phyloP scores from a whole-genome alignment of 2,113 vertebrate species.

The Nerophis ophidion region DNA sequence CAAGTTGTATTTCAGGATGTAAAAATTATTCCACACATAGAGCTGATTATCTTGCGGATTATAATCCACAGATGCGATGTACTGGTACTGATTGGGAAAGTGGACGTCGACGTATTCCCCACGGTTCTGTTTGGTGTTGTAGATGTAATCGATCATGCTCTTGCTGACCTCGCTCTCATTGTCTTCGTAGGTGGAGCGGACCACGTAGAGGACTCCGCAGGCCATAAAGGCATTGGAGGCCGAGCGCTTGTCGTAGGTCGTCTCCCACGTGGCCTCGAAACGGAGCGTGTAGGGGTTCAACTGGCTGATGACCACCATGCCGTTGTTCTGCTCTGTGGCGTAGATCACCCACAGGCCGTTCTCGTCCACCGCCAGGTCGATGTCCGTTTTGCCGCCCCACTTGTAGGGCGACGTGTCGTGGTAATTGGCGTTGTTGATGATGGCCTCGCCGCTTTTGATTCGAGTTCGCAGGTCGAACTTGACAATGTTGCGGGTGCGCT shows the following conservation, averaged over 20 bases:
- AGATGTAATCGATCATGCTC: conserved; percentile 92
- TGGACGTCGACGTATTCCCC: conserved; percentile 91
- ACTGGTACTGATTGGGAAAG: conserved; percentile 99
- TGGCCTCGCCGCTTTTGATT: conserved; percentile 98
- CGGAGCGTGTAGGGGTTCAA: conserved; percentile 97
- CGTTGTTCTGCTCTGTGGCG: conserved; percentile 97
- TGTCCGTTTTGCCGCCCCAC: conserved; percentile 98
- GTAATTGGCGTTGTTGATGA: conserved; percentile 99
- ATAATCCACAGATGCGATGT: conserved; percentile 98
- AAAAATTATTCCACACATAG: conserved; percentile 99
- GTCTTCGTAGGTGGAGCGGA: conserved; percentile 95
- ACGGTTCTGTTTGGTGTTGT: conserved; percentile 88
- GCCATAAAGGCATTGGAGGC: conserved; percentile 99
- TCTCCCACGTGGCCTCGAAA: conserved; percentile 97
- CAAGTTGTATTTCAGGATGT: conserved; percentile 93
- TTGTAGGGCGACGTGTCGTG: conserved; percentile 97
- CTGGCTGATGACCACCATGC: conserved; percentile 98
- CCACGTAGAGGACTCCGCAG: conserved; percentile 94
- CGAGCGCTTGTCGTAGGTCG: conserved; percentile 90
- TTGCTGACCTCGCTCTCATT: conserved; percentile 96
- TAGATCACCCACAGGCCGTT: conserved; percentile 99
- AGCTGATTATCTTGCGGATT: conserved; percentile 98
- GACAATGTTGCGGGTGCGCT: conserved; percentile 95
- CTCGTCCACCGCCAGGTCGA: conserved; percentile 95
- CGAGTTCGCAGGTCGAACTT: conserved; percentile 98